A percentile compares a stretch with the other conserved stretches of the same genome.
Evolutionary conservation across 64 coral and sea anemone genomes (phyloP).

Genomic region (Stichodactyla helianthus): DNA sequence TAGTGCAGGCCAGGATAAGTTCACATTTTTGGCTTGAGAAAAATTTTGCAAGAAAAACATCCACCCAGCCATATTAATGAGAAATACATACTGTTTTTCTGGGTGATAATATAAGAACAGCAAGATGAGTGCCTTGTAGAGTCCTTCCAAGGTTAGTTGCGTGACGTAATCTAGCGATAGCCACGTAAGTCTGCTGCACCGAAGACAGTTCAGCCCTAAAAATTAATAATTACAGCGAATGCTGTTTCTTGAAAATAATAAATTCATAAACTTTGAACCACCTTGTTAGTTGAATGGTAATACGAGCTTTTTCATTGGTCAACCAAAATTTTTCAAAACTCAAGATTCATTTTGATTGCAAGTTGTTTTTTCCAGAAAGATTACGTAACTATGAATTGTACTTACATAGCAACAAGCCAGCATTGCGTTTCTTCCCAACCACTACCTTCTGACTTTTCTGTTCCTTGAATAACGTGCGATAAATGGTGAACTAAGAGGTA

Average conservation of each 20-base stretch:
- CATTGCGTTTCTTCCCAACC: slow-evolving; percentile 73
- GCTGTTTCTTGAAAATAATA: too few species aligned
- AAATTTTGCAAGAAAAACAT: too few species aligned
- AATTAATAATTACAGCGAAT: background rate
- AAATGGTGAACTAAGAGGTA: slow-evolving; percentile 59
- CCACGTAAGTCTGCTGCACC: slow-evolving; percentile 66
- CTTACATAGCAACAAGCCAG: slow-evolving; percentile 91
- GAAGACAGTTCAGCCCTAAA: slow-evolving; percentile 67
- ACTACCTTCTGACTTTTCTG: slow-evolving; percentile 80
- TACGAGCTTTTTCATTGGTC: background rate
- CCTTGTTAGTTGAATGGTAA: background rate
- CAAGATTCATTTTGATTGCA: background rate
- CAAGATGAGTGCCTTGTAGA: slow-evolving; percentile 62
- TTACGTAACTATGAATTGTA: background rate
- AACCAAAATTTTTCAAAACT: background rate
- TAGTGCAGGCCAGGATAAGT: too few species aligned
- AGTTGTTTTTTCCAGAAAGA: too few species aligned
- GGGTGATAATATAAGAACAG: slow-evolving; percentile 72
- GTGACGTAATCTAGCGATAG: slow-evolving; percentile 65
- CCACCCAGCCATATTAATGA: too few species aligned
- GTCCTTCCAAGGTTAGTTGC: slow-evolving; percentile 74
- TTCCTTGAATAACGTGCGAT: slow-evolving; percentile 74
- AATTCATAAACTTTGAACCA: too few species aligned
- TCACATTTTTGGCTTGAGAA: too few species aligned
- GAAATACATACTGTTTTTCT: slow-evolving; percentile 64